Conservation (phyloP, 2,797 vertebrate genomes). For the Capromys pilorides region DNA sequence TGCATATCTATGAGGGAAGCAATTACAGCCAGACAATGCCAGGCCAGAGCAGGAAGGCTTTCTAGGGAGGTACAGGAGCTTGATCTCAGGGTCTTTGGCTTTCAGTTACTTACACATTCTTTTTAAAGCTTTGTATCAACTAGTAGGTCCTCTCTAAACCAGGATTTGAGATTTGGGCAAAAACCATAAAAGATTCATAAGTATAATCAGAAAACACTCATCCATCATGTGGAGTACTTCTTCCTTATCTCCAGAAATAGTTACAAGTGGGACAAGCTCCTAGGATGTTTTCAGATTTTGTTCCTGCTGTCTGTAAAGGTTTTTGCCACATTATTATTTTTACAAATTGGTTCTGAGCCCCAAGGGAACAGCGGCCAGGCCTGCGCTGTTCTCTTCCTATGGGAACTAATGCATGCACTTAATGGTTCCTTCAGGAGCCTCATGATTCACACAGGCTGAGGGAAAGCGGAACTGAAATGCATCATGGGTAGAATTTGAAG, state of each 20-base stretch:
- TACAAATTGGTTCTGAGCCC: constrained; percentile 44
- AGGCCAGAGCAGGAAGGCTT: not conserved
- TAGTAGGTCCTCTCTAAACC: constrained; percentile 5
- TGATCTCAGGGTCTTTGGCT: not conserved
- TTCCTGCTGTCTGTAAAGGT: not conserved
- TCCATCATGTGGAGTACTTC: not conserved
- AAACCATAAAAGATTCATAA: constrained; percentile 28
- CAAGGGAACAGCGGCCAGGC: not conserved
- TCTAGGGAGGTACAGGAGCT: not conserved
- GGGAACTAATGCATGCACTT: not conserved
- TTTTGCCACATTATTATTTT: constrained; percentile 52
- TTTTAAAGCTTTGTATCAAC: not conserved
- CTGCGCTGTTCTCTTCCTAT: not conserved
- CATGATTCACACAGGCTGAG: constrained; percentile 35
- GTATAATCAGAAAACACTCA: not conserved
- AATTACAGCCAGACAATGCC: constrained; percentile 23
- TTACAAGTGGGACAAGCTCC: not conserved
- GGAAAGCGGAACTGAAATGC: constrained; percentile 10
- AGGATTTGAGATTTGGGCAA: not conserved
- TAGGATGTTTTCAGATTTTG: constrained; percentile 17
- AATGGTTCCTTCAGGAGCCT: constrained; percentile 15
- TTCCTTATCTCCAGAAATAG: constrained; percentile 7
- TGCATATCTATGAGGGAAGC: constrained; percentile 76
- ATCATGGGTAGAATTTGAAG: constrained; percentile 47
- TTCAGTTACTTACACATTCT: not conserved